phyloP scores from a whole-genome alignment of 2,113 vertebrate genomes.

The Osmerus eperlanus region DNA sequence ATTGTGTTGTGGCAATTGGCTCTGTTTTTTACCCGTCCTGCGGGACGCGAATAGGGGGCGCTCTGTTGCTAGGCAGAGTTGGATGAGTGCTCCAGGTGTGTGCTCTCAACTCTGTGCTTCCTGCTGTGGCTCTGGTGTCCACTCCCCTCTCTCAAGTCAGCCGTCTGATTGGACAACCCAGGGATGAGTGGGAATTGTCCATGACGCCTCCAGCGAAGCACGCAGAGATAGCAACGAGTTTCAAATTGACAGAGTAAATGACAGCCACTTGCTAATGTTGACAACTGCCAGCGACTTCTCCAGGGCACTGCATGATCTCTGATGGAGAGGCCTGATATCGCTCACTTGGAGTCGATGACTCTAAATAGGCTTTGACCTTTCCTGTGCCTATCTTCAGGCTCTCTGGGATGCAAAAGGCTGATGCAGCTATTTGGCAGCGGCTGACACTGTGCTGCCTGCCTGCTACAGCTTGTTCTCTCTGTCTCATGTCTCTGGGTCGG shows the following conservation, averaged over 20 bases:
- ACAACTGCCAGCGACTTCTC: conserved; percentile 59
- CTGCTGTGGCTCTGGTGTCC: too few species aligned
- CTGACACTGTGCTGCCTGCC: too few species aligned
- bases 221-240: conserved; percentile 27
- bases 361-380: neutral
- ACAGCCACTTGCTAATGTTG: conserved; percentile 58
- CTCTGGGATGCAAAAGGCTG: neutral
- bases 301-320: conserved; percentile 56
- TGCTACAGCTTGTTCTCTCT: too few species aligned
- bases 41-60: too few species aligned
- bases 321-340: conserved; percentile 54
- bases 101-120: too few species aligned
- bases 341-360: conserved; percentile 39
- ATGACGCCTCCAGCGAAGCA: conserved; percentile 13
- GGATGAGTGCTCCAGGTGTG: too few species aligned
- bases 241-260: conserved; percentile 55
- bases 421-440: neutral
- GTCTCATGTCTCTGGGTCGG: too few species aligned
- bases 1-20: neutral
- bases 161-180: too few species aligned
- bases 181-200: too few species aligned
- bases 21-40: too few species aligned
- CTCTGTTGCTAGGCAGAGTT: too few species aligned
- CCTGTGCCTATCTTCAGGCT: neutral
- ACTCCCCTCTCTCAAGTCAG: too few species aligned